These are phyloP conservation scores for Chionomys nivalis DNA, from an alignment of 2,113 vertebrate species.

Conservation along the genomic window DNA sequence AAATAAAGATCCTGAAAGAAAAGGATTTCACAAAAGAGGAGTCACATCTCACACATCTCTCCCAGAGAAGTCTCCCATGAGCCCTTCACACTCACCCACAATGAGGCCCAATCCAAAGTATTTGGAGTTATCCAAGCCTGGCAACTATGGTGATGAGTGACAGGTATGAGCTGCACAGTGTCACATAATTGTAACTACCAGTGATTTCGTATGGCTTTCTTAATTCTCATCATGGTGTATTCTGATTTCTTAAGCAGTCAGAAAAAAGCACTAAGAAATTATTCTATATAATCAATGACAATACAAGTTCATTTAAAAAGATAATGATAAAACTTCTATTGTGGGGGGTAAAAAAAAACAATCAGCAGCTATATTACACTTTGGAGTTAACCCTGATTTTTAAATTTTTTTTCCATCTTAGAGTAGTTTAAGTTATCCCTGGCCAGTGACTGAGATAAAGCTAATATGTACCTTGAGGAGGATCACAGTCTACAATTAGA, in stretches of 20 bases:
- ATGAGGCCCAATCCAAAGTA: slow-evolving; percentile 91
- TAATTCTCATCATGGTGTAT: slow-evolving; percentile 36
- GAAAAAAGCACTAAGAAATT: slow-evolving; percentile 53
- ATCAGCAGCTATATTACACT: not conserved
- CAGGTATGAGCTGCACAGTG: slow-evolving; percentile 89
- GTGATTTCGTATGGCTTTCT: slow-evolving; percentile 41
- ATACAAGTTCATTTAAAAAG: not conserved
- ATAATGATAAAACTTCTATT: slow-evolving; percentile 69
- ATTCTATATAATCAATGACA: slow-evolving; percentile 75
- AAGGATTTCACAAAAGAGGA: slow-evolving; percentile 86
- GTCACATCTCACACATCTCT: slow-evolving; percentile 71
- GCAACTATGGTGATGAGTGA: slow-evolving; percentile 95
- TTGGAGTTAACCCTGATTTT: not conserved
- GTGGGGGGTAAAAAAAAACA: not conserved
- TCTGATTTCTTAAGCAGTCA: slow-evolving; percentile 52
- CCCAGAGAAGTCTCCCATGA: slow-evolving; percentile 76
- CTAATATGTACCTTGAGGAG: not conserved
- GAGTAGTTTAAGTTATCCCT: not conserved
- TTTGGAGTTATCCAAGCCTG: slow-evolving; percentile 95
- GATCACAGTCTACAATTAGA: not conserved
- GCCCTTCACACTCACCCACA: slow-evolving; percentile 94
- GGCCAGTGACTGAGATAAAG: not conserved
- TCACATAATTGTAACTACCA: not conserved
- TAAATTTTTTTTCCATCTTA: not conserved
- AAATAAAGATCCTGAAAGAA: slow-evolving; percentile 89